A percentile compares a stretch with the other conserved stretches of the same genome.
These are phyloP conservation scores for Baryphthengus martii DNA, from an alignment of 2,113 vertebrate genomes.

Conservation along the genomic window DNA sequence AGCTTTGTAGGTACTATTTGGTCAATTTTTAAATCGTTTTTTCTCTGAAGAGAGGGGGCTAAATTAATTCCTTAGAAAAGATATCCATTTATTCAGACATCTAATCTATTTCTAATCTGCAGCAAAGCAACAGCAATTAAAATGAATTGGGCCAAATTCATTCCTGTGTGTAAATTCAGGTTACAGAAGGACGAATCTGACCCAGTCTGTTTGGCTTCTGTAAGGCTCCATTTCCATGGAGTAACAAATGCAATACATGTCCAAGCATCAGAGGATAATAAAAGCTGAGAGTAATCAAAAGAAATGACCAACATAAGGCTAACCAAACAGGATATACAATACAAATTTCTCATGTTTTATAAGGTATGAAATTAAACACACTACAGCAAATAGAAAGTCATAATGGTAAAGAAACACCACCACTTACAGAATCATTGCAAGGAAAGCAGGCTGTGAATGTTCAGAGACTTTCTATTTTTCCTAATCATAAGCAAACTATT, in stretches of 20 bases:
- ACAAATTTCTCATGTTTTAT: constrained; percentile 72
- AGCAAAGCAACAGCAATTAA: constrained; percentile 2
- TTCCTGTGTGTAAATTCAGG: background rate
- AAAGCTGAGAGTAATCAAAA: constrained; percentile 65
- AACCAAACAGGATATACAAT: constrained; percentile 56
- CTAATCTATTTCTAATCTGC: background rate
- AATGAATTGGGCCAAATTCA: background rate
- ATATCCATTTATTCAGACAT: background rate
- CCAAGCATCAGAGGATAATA: constrained; percentile 62
- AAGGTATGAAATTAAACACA: constrained; percentile 74
- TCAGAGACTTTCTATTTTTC: background rate
- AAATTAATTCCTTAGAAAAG: background rate
- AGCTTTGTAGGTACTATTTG: background rate
- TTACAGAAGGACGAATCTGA: background rate
- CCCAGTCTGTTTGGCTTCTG: background rate
- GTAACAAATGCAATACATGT: constrained; percentile 50
- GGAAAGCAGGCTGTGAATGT: background rate
- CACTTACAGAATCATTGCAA: constrained; percentile 10
- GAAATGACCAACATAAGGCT: constrained; percentile 59
- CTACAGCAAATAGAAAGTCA: constrained; percentile 50
- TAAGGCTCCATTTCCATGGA: constrained; percentile 1
- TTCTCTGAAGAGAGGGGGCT: background rate
- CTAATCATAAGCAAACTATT: background rate
- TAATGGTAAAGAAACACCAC: constrained; percentile 44
- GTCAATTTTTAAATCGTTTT: background rate